Evolutionary conservation across 1,140 invertebrate genomes (phyloP).

Genomic region (Asobara japonica): DNA sequence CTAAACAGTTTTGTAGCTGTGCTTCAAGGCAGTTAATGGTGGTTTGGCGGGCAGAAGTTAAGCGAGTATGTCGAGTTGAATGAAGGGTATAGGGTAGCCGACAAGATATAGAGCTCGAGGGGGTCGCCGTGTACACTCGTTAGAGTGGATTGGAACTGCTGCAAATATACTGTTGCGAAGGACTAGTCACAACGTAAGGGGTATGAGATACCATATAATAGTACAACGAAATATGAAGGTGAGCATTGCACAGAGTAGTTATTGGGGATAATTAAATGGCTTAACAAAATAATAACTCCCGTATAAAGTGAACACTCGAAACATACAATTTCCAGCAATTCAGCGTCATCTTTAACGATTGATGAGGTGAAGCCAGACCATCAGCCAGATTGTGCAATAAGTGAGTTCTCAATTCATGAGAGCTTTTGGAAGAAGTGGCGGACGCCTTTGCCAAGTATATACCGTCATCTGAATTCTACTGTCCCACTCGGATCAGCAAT

Average conservation of each 20-base stretch:
- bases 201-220: not conserved
- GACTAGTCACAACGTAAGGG: not conserved
- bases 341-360: not conserved
- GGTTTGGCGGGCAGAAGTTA: slow-evolving; percentile 12
- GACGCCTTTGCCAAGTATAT: not conserved
- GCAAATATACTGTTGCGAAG: not conserved
- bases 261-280: slow-evolving; percentile 68
- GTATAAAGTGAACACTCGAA: not conserved
- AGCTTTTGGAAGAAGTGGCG: not conserved
- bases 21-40: not conserved
- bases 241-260: slow-evolving; percentile 64
- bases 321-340: not conserved
- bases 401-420: slow-evolving; percentile 8
- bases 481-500: slow-evolving; percentile 12
- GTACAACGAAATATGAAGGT: slow-evolving; percentile 24
- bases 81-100: not conserved
- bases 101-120: not conserved
- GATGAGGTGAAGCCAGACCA: not conserved
- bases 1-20: slow-evolving; percentile 33
- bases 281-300: slow-evolving; percentile 65
- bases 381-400: not conserved
- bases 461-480: not conserved
- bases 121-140: slow-evolving; percentile 49
- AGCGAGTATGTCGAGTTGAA: not conserved
- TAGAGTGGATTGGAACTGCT: slow-evolving; percentile 44